Base-by-base conservation (phyloP, 2,888 invertebrate genomes). In the Hyposoter didymator region DNA sequence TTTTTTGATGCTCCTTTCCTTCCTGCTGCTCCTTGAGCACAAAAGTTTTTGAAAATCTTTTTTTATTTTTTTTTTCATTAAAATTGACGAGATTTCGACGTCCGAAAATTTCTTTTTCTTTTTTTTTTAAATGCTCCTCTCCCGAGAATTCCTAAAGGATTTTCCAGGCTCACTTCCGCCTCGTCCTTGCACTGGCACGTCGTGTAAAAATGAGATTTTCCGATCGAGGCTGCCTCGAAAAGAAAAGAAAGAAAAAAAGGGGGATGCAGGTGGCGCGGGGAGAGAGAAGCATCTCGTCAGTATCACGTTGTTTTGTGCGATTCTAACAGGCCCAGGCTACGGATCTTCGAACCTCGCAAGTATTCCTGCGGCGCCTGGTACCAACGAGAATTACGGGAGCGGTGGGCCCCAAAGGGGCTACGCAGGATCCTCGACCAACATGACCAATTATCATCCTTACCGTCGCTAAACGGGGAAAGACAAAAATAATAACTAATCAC, bases 361-460 rank as follows among this genome's bases (percentile, higher is more conserved):
- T 83, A 89, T 91, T 90, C 90, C 91, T 85, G 90, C 91, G 87
- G 91, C 91, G 59, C 90, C 92, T 87, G 91, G 91, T 85, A 92
- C 91, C 84, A 92, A 91, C 89, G 90, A 90, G 86, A 91, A 85
- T 91, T 84, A 88, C 73, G 88, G 88, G 85, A 78, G 87, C 45
- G 90, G 90, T 79, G 92, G 93, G 52, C 93, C 93, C 84, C 92
- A 92, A 89, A 90, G 92, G 88, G 90, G 90, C 87, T 92, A 92
- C 84, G 84, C 91, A 70, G 91, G 90, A 87, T 87, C 91, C 55
- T 87, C 92, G 75, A 86, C 89, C 86, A 91, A 86, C 90, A 88
- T 87, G 90, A 92, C 90, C 91, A 93, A 91, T 90, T 93, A 93
- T 85, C 93, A 93, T 90, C 93, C 93, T 49, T 93, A 93, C 82